Conservation (phyloP, 2,113 vertebrate genomes). For the Brachyhypopomus gauderio region DNA sequence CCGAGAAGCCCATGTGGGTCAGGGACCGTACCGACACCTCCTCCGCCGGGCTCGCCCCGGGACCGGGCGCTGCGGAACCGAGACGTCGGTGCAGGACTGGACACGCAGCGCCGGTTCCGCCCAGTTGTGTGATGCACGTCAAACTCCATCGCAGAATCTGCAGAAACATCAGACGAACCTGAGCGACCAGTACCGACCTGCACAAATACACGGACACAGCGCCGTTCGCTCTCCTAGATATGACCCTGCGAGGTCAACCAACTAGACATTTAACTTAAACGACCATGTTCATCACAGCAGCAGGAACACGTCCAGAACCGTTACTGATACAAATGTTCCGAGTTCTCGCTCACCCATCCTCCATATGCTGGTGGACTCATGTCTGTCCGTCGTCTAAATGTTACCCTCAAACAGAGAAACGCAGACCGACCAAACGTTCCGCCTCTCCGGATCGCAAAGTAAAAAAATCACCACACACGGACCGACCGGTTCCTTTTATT, state of each 20-base stretch:
- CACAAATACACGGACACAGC: no score
- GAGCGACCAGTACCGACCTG: no score
- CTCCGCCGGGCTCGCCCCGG: background rate
- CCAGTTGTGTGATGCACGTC: conserved; percentile 30
- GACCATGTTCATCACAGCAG: background rate
- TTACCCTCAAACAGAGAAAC: conserved; percentile 32
- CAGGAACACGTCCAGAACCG: background rate
- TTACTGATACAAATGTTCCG: background rate
- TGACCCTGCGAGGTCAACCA: no score
- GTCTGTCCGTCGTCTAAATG: conserved; percentile 56
- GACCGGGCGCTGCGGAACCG: conserved; percentile 52
- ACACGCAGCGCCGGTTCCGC: background rate
- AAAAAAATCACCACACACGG: background rate
- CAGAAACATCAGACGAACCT: background rate
- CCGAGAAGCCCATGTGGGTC: conserved; percentile 79
- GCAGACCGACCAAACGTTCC: conserved; percentile 50
- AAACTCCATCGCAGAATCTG: conserved; percentile 63
- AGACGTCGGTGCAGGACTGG: background rate
- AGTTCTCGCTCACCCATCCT: conserved; percentile 50
- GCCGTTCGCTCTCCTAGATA: no score
- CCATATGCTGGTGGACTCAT: conserved; percentile 53
- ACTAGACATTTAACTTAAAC: no score
- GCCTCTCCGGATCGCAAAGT: background rate
- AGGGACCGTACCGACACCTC: conserved; percentile 60
- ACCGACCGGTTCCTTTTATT: conserved; percentile 28